phyloP scores from a whole-genome alignment of 1,140 invertebrate genomes.

The Drosophila nigrodunni region DNA sequence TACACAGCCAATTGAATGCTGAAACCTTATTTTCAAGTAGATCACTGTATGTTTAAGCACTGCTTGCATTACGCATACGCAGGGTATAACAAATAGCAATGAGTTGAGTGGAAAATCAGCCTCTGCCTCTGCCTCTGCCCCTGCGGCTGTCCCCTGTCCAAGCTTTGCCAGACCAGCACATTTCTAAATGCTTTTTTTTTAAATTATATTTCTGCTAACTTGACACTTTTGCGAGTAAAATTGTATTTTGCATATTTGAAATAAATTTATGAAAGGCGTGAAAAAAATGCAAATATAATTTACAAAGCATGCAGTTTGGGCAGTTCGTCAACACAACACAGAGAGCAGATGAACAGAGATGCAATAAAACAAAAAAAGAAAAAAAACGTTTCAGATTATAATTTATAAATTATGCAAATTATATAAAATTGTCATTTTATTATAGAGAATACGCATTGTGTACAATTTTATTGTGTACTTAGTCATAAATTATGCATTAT shows the following conservation, averaged over 20 bases:
- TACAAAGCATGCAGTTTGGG: slow-evolving; percentile 45
- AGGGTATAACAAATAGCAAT: slow-evolving; percentile 12
- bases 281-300: slow-evolving; percentile 71
- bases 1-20: background rate
- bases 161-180: slow-evolving; percentile 56
- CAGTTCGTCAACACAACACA: slow-evolving; percentile 33
- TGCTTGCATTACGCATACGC: background rate
- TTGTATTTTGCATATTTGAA: slow-evolving; percentile 62
- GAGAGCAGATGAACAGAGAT: background rate
- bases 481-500: slow-evolving; percentile 16
- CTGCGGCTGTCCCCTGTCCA: background rate
- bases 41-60: too few relatives aligned
- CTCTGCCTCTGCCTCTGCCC: too few relatives aligned
- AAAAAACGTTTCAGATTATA: slow-evolving; percentile 4
- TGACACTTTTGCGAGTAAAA: slow-evolving; percentile 71
- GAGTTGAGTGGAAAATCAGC: slow-evolving; percentile 5
- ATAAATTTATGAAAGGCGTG: slow-evolving; percentile 33
- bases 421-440: slow-evolving; percentile 30
- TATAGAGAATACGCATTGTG: background rate
- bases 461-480: slow-evolving; percentile 13
- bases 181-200: slow-evolving; percentile 77
- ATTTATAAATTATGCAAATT: slow-evolving; percentile 34
- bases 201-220: slow-evolving; percentile 75
- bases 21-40: too few relatives aligned
- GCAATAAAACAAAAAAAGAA: background rate